Percentiles rank a stretch among this genome's conserved stretches.
Conservation (phyloP, 2,797 vertebrate species). For the Parauchenoglanis ngamensis region DNA sequence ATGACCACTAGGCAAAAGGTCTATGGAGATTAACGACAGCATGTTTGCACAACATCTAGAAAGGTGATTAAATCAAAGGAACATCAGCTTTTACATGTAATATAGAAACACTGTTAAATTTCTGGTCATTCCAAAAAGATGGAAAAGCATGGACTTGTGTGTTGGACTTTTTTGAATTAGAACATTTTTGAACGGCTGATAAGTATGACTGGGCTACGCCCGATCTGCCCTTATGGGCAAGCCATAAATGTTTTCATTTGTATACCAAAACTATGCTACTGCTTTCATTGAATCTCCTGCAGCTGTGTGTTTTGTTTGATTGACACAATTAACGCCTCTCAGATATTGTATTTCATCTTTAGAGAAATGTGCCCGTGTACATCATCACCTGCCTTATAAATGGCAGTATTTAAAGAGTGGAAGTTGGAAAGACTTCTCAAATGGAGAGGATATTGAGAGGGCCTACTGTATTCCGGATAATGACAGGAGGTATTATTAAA, state of each 20-base stretch:
- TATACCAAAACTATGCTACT: background rate
- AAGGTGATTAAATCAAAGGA: background rate
- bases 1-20: background rate
- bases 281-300: background rate
- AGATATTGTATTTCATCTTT: slow-evolving; percentile 19
- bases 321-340: background rate
- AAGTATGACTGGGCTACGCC: background rate
- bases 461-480: slow-evolving; percentile 78
- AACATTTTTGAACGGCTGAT: background rate
- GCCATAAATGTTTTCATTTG: background rate
- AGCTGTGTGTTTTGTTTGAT: background rate
- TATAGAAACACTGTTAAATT: background rate
- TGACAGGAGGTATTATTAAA: slow-evolving; percentile 34
- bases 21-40: background rate
- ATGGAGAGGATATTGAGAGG: slow-evolving; percentile 83
- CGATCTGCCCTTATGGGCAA: background rate
- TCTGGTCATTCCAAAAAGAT: background rate
- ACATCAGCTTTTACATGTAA: background rate
- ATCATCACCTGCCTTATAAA: slow-evolving; percentile 85
- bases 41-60: background rate
- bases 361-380: slow-evolving; percentile 82
- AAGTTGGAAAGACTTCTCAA: slow-evolving; percentile 77
- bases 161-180: too few relatives aligned
- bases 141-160: background rate
- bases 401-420: slow-evolving; percentile 78